Evolutionary conservation across 2,797 vertebrate species (phyloP).

Genomic region (Hozukius guyotensis): DNA sequence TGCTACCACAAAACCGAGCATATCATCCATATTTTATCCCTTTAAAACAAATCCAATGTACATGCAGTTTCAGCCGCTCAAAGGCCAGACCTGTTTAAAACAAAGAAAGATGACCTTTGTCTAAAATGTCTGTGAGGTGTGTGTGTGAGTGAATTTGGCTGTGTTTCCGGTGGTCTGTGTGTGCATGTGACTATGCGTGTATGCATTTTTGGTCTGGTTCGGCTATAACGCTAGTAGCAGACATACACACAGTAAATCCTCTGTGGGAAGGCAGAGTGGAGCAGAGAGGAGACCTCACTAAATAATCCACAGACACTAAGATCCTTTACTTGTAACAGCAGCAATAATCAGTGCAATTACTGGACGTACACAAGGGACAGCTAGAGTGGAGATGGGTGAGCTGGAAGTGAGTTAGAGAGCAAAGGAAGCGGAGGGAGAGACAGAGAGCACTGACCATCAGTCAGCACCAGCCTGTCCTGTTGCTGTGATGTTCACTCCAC

Average conservation of each 20-base stretch:
- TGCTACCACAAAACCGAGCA: slow-evolving; percentile 17
- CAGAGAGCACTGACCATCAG: not conserved
- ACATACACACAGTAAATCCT: not conserved
- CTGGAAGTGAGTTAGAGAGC: not conserved
- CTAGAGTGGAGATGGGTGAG: not conserved
- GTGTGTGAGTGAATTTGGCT: not conserved
- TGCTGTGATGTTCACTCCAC: not conserved
- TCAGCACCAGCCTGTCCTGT: not conserved
- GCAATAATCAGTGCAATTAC: slow-evolving; percentile 46
- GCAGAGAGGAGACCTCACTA: slow-evolving; percentile 5
- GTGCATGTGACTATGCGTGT: not conserved
- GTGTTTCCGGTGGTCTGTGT: not conserved
- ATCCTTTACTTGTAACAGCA: slow-evolving; percentile 50
- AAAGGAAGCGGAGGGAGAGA: not conserved
- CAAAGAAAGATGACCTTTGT: slow-evolving; percentile 45
- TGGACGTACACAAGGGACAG: slow-evolving; percentile 11
- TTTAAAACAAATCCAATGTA: slow-evolving; percentile 39
- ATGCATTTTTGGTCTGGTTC: not conserved
- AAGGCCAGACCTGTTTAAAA: slow-evolving; percentile 53
- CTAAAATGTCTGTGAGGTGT: slow-evolving; percentile 4
- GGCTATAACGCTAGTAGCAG: not conserved
- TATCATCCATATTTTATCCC: slow-evolving; percentile 48
- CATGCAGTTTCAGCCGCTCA: not conserved
- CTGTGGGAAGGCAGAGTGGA: slow-evolving; percentile 6
- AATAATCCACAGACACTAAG: slow-evolving; percentile 51